phyloP scores from a whole-genome alignment of 2,797 vertebrate genomes.

The Diplodus sargus region DNA sequence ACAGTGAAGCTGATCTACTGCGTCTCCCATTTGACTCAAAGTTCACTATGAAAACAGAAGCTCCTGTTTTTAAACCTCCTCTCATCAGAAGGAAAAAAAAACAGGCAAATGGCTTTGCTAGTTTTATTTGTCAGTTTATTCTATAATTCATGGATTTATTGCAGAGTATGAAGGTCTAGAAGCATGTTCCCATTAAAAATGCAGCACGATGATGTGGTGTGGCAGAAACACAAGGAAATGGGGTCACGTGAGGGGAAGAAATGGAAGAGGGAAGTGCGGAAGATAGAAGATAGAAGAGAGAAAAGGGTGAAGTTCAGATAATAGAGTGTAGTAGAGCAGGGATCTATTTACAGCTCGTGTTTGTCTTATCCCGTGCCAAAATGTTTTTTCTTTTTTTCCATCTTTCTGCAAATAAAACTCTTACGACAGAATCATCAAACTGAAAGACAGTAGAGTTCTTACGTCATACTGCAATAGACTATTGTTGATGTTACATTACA shows the following conservation, averaged over 20 bases:
- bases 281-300: constrained; percentile 4
- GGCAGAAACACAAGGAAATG: constrained; percentile 56
- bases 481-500: background rate
- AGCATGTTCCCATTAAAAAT: constrained; percentile 74
- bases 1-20: constrained; percentile 7
- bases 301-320: constrained; percentile 14
- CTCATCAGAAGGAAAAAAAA: constrained; percentile 22
- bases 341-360: constrained; percentile 21
- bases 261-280: constrained; percentile 18
- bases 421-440: background rate
- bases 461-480: background rate
- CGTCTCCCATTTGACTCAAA: constrained; percentile 32
- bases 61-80: constrained; percentile 32
- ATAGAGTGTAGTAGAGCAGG: background rate
- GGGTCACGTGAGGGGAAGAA: constrained; percentile 45
- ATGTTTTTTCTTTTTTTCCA: constrained; percentile 1
- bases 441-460: background rate
- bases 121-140: constrained; percentile 72
- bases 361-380: background rate
- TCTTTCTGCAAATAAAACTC: constrained; percentile 10
- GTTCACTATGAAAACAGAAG: constrained; percentile 35
- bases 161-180: constrained; percentile 64
- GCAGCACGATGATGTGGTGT: constrained; percentile 55
- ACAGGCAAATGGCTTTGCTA: constrained; percentile 39
- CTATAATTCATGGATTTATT: constrained; percentile 76